These are phyloP conservation scores for Melanotaenia trifasciata DNA, from an alignment of 2,797 vertebrate species.

Conservation along the genomic window DNA sequence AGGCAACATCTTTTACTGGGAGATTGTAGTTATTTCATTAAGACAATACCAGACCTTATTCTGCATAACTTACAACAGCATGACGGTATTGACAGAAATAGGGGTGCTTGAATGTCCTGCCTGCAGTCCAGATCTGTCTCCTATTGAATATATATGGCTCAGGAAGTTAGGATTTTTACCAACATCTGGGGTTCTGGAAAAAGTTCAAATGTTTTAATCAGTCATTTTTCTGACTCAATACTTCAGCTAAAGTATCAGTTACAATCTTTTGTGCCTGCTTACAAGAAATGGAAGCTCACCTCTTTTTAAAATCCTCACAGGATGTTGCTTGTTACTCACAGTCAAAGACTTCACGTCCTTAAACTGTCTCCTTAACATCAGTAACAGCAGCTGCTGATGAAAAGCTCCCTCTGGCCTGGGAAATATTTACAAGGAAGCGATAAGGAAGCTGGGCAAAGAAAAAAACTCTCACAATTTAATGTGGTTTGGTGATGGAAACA, in stretches of 20 bases:
- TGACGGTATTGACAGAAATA: not conserved
- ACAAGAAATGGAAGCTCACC: not conserved
- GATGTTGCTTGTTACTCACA: slow-evolving; percentile 37
- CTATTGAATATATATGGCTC: too few species aligned
- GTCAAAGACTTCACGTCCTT: slow-evolving; percentile 18
- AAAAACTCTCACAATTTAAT: slow-evolving; percentile 33
- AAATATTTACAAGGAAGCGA: slow-evolving; percentile 48
- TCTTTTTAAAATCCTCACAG: slow-evolving; percentile 27
- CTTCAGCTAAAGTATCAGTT: not conserved
- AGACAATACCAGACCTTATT: not conserved
- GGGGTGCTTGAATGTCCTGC: not conserved
- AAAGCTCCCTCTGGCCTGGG: slow-evolving; percentile 32
- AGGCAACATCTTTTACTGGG: not conserved
- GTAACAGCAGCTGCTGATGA: slow-evolving; percentile 43
- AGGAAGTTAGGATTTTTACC: not conserved
- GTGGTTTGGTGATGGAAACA: slow-evolving; percentile 65
- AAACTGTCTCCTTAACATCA: slow-evolving; percentile 36
- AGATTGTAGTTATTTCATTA: not conserved
- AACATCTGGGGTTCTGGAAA: not conserved
- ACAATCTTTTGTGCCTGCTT: not conserved
- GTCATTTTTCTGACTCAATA: not conserved
- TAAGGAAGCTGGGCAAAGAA: slow-evolving; percentile 37
- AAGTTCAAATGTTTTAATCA: not conserved
- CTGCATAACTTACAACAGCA: not conserved
- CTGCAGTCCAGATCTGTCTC: not conserved